A percentile compares a stretch with the other conserved stretches of the same genome.
Conservation (phyloP, 2,113 vertebrate species). For the Oceanodroma tethys region DNA sequence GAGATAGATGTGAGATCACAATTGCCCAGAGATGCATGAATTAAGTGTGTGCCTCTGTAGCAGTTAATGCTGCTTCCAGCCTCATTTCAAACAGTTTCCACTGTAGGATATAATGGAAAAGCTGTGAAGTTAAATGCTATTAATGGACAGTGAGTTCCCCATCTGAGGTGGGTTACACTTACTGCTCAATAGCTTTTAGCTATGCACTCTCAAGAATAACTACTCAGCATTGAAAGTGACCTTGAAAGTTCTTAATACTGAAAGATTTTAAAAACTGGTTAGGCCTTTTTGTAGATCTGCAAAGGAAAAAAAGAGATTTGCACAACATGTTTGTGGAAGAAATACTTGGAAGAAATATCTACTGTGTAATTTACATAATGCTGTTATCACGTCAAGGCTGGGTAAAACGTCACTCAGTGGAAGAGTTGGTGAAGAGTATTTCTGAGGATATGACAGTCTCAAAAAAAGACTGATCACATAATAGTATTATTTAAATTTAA, state of each 20-base stretch:
- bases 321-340: not conserved
- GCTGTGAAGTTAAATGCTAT: not conserved
- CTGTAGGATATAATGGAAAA: not conserved
- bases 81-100: not conserved
- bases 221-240: not conserved
- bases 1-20: not conserved
- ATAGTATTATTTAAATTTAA: not conserved
- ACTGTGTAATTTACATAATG: not conserved
- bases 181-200: not conserved
- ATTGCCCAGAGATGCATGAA: not conserved
- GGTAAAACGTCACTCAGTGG: not conserved
- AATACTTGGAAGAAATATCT: not conserved
- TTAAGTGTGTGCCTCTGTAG: not conserved
- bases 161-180: not conserved
- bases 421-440: not conserved
- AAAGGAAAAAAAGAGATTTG: not conserved
- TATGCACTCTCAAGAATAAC: not conserved
- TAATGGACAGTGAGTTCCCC: not conserved
- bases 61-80: not conserved
- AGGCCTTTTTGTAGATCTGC: not conserved
- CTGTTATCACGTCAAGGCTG: not conserved
- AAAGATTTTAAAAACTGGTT: not conserved
- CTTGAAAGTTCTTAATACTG: not conserved
- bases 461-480: not conserved
- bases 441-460: not conserved